These are phyloP conservation scores for Dicaeum eximium DNA, from an alignment of 2,113 vertebrate species.

Conservation along the genomic window DNA sequence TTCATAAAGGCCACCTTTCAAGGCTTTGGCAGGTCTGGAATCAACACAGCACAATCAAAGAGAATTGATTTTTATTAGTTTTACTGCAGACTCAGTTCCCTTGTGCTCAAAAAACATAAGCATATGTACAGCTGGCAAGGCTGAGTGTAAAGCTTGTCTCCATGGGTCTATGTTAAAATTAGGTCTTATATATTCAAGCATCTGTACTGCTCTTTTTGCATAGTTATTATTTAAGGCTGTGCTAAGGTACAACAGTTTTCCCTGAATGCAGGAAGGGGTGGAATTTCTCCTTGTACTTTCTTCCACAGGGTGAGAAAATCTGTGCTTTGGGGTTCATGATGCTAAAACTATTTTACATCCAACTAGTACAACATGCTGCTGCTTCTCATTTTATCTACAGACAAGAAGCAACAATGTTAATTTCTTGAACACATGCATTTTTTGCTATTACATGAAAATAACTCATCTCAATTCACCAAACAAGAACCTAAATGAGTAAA, in stretches of 20 bases:
- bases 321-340: background rate
- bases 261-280: background rate
- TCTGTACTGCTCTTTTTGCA: background rate
- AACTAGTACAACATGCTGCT: background rate
- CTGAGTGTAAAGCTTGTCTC: background rate
- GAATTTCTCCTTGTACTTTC: background rate
- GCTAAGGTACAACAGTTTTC: background rate
- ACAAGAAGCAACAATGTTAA: accelerated
- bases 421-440: background rate
- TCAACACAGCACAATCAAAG: background rate
- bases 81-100: background rate
- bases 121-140: background rate
- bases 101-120: background rate
- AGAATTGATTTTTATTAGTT: background rate
- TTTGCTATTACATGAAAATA: background rate
- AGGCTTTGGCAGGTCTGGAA: background rate
- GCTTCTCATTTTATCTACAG: background rate
- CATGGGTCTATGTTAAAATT: background rate
- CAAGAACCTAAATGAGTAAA: background rate
- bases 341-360: background rate
- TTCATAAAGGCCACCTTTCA: background rate
- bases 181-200: background rate
- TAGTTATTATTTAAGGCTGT: background rate
- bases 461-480: background rate
- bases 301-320: background rate